Base-by-base conservation (phyloP, 2,888 invertebrate species). In the Agriopis marginaria region DNA sequence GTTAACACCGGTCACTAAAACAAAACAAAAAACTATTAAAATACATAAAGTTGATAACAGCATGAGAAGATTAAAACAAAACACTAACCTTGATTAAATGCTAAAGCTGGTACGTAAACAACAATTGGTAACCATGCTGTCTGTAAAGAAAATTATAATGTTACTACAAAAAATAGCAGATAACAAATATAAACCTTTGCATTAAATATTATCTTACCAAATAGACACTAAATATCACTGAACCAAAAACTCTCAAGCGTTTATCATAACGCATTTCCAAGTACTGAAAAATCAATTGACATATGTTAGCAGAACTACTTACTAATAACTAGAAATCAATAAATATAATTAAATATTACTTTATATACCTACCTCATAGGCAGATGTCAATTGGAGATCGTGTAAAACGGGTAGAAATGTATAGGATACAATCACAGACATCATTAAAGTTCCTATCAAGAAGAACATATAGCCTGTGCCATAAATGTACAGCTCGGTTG, bases 401-500 rank as follows among this genome's bases (percentile, higher is more conserved):
- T 97, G 96, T 77, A 97, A 95, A 0, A 97, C 96, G 0, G 97
- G 97, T 62, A 97, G 83, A 83, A 96, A 97, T 23, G 96, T 92
- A 63, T 89, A 91, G 9, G 95, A 95, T 86, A 96, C 95, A 50
- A 96, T 88, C 12, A 96, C 73, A 3, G 95, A 96, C 94, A 96
- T 96, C 6, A 95, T 71, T 3, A 96, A 77, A 14, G 96, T 92
- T 0, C 96, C 96, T 9, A 95, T 88, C 17, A 95, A 88, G 8
- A 96, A 94, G 81, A 95, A 97, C 50, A 96, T 84, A 82, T 97
- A 98, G 68, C 96, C 95, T 11, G 96, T 96, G 0, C 98, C 98
- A 81, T 96, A 97, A 11, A 97, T 91, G 79, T 97, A 97, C 32
- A 97, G 93, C 84, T 97, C 97, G 0, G 97, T 97, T 0, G 97